phyloP scores from a whole-genome alignment of 2,888 invertebrate species.

The Steinernema hermaphroditum region DNA sequence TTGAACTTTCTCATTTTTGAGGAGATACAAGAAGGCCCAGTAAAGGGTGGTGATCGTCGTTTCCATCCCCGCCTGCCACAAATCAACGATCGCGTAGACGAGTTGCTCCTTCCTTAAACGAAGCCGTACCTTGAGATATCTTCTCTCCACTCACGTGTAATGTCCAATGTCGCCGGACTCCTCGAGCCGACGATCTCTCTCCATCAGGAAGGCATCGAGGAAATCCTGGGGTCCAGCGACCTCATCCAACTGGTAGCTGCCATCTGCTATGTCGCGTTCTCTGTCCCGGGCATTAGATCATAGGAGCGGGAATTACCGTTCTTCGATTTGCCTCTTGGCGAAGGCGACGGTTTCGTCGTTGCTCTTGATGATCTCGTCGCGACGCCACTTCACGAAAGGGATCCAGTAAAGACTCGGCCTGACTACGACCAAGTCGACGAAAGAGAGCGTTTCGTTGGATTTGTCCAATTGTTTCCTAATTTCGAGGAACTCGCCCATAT shows the following conservation, averaged over 20 bases:
- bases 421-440: background rate
- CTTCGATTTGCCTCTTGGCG: background rate
- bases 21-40: constrained; percentile 2
- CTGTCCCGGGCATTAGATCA: background rate
- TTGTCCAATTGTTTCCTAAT: background rate
- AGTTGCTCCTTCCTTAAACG: constrained; percentile 26
- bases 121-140: no score
- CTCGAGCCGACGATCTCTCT: background rate
- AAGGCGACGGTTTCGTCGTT: background rate
- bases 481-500: constrained; percentile 8
- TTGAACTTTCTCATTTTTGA: constrained; percentile 13
- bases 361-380: background rate
- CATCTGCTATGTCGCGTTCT: background rate
- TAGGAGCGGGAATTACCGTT: background rate
- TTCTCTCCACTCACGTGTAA: background rate
- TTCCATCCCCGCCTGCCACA: constrained; percentile 33
- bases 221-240: background rate
- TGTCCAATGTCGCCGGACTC: background rate
- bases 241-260: background rate
- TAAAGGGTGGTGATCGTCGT: constrained; percentile 16
- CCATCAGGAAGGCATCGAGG: constrained; percentile 15
- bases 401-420: background rate
- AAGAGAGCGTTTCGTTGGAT: background rate
- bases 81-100: background rate
- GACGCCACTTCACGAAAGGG: background rate